Base-by-base conservation (phyloP, 2,888 invertebrate species). In the Icerya purchasi region DNA sequence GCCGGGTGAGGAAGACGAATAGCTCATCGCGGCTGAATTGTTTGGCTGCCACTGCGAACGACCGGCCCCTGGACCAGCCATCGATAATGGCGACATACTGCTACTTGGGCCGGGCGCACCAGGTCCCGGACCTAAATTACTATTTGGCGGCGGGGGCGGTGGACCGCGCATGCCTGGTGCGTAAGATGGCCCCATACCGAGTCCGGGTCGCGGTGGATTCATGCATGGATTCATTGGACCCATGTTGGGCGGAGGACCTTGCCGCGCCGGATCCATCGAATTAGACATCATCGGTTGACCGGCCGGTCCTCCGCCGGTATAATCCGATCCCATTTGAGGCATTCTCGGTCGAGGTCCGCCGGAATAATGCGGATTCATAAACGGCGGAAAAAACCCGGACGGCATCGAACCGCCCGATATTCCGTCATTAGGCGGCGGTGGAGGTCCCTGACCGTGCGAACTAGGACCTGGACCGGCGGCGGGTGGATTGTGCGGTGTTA, bases 201-300 rank as follows among this genome's bases (percentile, higher is more conserved):
- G 50, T 60, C 88, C 88, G 63, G 83, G 84, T 66, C 88, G 78
- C 63, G 89, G 92, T 65, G 92, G 92, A 74, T 91, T 90, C 92
- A 94, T 93, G 70, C 93, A 80, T 67, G 89, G 88, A 74, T 88
- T 91, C 82, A 92, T 86, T 52, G 83, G 83, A 71, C 84, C 83
- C 81, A 84, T 89, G 63, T 85, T 85, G 59, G 84, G 82, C 67
- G 85, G 86, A 67, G 76, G 75, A 82, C 83, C 83, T 82, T 84
- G 86, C 73, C 86, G 76, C 65, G 82, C 82, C 59, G 91, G 88
- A 74, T 96, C 96, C 88, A 96, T 84, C 69, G 86, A 91, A 74
- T 92, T 92, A 69, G 90, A 89, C 91, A 94, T 93, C 86, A 94
- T 89, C 61, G 90, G 92, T 70, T 90, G 90, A 68, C 93, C 93